phyloP scores from a whole-genome alignment of 2,113 vertebrate species.

The Elanus axillaris region DNA sequence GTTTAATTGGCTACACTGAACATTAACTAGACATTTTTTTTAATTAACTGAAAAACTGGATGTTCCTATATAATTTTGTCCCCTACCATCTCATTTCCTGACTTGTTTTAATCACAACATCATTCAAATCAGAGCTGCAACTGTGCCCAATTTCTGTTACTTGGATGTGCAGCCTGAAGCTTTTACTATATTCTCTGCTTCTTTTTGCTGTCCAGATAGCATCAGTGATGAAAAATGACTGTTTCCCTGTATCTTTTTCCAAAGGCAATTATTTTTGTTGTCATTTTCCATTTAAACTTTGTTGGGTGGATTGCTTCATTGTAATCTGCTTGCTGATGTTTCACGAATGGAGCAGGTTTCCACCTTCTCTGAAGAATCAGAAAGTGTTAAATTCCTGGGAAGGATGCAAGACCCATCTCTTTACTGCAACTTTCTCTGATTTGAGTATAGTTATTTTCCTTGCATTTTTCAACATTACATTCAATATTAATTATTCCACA shows the following conservation, averaged over 20 bases:
- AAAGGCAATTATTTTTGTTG: background rate
- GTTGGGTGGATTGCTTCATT: background rate
- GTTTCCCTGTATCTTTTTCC: background rate
- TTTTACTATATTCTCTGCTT: background rate
- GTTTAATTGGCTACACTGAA: background rate
- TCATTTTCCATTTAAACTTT: background rate
- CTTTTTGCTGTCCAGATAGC: background rate
- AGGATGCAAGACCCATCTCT: background rate
- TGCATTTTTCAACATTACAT: background rate
- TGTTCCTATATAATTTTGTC: background rate
- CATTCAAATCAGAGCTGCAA: background rate
- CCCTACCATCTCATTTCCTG: background rate
- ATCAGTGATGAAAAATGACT: background rate
- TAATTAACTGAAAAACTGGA: background rate
- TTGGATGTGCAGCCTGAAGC: background rate
- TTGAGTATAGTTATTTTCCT: background rate
- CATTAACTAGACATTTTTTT: background rate
- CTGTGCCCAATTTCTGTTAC: background rate
- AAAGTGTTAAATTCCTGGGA: background rate
- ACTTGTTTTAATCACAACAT: slow-evolving; percentile 1
- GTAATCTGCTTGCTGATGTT: background rate
- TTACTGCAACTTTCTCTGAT: background rate
- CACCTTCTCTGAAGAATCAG: background rate
- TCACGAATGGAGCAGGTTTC: background rate
- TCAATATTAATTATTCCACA: background rate